Evolutionary conservation across 92 coral and sea anemone species (phyloP).

Genomic region (Phenganax stokvisi): DNA sequence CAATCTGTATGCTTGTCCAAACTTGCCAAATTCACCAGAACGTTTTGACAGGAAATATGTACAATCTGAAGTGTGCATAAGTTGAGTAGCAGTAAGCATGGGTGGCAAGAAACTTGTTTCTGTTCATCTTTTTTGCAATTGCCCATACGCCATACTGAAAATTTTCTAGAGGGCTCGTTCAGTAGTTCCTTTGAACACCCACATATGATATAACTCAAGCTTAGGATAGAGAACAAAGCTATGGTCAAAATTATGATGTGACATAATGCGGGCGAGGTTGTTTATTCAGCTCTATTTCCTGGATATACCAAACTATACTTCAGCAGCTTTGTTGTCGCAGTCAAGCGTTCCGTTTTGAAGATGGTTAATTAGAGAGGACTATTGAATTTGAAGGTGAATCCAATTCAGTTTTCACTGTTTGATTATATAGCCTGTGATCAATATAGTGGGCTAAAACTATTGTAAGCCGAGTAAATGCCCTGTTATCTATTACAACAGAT

Average conservation of each 20-base stretch:
- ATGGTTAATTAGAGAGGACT: not conserved
- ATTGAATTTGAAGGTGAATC: conserved; percentile 3
- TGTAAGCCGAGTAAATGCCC: no score
- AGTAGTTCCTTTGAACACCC: not conserved
- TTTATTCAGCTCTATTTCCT: not conserved
- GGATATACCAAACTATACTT: conserved; percentile 9
- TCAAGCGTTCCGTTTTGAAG: not conserved
- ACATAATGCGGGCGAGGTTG: conserved; percentile 13
- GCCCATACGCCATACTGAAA: no score
- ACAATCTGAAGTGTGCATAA: no score
- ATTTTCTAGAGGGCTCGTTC: not conserved
- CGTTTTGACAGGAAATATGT: no score
- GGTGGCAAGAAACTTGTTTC: no score
- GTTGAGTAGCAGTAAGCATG: no score
- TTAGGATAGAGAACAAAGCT: not conserved
- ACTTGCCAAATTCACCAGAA: no score
- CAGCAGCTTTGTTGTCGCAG: not conserved
- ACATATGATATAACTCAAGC: not conserved
- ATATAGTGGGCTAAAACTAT: no score
- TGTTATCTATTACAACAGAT: not conserved
- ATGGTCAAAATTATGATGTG: not conserved
- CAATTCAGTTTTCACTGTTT: not conserved
- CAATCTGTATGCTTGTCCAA: no score
- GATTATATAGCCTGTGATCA: no score
- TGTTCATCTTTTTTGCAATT: no score